Evolutionary conservation across 1,140 invertebrate genomes (phyloP), one percentile per base, ranked within the genome.

Genomic region (Drosophila tani): DNA sequence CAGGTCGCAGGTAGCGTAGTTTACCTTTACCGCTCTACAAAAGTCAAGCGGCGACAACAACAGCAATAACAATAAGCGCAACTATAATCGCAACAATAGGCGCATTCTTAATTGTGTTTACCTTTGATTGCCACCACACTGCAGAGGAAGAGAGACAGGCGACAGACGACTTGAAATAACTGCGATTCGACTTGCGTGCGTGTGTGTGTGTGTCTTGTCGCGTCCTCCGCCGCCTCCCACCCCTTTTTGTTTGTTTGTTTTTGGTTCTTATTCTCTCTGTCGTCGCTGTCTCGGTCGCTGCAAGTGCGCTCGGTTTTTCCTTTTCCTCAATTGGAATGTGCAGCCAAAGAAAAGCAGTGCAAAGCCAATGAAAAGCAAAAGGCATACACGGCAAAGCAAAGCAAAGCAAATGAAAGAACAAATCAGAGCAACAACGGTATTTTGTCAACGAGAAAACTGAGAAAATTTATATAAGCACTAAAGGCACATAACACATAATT

Each of bases 381-480:
- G 46, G 43, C n/a, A 29, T 32, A 24, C 41, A 24, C 27, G 21
- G 38, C 17, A 66, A 67, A n/a, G 29, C 9, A 66, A 67, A n/a
- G 29, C 9, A 64, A 66, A 41, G n/a, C 24, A 32, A 69, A 67
- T 24, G 6, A 49, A 69, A 70, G 50, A 71, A 71, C 68, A 40
- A 70, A 70, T 70, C 32, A 40, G 32, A 71, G 55, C 32, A 32
- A 35, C 32, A 71, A 70, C 66, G 66, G 46, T 35, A 40, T 46
- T 59, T 59, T 32, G 17, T 59, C 40, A 41, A 57, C 35, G 55
- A 15, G 38, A 40, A 55, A 38, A 27, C 21, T 11, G 60, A 63
- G 47, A 19, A 66, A 59, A 71, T 73, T 71, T 73, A 73, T 73
- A 73, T 59, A 73, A 73, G 67, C 67, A 53, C 27, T 45, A 68